Percentiles rank a stretch among this genome's conserved stretches.
Conservation (phyloP, 2,888 invertebrate genomes). For the Coenonympha arcania region DNA sequence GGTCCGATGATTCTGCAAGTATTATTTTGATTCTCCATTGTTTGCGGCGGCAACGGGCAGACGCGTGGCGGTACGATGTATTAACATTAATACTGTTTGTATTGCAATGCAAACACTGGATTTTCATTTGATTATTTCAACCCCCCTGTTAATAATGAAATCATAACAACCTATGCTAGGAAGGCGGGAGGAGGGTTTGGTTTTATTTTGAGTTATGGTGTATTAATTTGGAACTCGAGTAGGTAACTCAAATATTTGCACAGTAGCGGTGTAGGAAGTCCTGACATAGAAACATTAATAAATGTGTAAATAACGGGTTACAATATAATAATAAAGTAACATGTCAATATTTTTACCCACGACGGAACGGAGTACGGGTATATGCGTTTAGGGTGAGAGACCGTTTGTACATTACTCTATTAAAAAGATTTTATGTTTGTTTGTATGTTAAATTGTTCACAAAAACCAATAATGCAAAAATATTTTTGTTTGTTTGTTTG, state of each 20-base stretch:
- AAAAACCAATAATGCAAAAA: too few relatives aligned
- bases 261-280: too few relatives aligned
- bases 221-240: not conserved
- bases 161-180: slow-evolving; percentile 27
- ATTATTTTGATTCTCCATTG: slow-evolving; percentile 41
- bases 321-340: too few relatives aligned
- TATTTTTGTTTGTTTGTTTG: too few relatives aligned
- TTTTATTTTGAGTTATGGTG: not conserved
- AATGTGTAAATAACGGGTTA: too few relatives aligned
- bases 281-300: too few relatives aligned
- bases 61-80: slow-evolving; percentile 38
- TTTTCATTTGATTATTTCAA: slow-evolving; percentile 48
- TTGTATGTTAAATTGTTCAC: too few relatives aligned
- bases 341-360: too few relatives aligned
- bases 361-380: too few relatives aligned
- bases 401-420: too few relatives aligned
- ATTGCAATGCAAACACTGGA: slow-evolving; percentile 42
- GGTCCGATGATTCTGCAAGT: slow-evolving; percentile 40
- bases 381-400: too few relatives aligned
- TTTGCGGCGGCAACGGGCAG: slow-evolving; percentile 29
- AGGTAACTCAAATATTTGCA: not conserved
- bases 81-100: slow-evolving; percentile 34
- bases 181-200: not conserved
- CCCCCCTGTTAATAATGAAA: slow-evolving; percentile 30
- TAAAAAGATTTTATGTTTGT: too few relatives aligned